phyloP scores from a whole-genome alignment of 1,140 invertebrate genomes.

The Idris sp. region DNA sequence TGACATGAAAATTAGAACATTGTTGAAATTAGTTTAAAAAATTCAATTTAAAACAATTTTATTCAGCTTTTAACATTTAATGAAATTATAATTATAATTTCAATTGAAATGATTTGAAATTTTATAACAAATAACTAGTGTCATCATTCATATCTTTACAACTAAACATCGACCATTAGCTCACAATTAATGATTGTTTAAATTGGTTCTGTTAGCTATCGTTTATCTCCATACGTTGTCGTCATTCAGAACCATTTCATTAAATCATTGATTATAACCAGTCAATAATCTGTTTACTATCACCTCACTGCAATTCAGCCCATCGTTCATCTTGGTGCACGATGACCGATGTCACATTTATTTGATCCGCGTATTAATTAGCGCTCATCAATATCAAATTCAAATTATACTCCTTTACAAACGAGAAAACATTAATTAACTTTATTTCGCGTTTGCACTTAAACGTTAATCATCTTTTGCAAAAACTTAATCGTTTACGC shows the following conservation, averaged over 20 bases:
- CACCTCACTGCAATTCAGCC: slow-evolving; percentile 16
- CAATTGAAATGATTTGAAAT: too few species aligned
- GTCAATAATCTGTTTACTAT: slow-evolving; percentile 58
- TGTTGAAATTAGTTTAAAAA: too few species aligned
- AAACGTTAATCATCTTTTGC: too few species aligned
- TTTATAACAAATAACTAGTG: too few species aligned
- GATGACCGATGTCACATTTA: slow-evolving; percentile 20
- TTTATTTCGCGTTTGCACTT: too few species aligned
- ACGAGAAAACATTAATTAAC: too few species aligned
- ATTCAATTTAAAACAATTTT: too few species aligned
- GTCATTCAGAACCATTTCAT: slow-evolving; percentile 42
- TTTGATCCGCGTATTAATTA: slow-evolving; percentile 38
- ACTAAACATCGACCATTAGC: slow-evolving; percentile 43
- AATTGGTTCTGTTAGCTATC: slow-evolving; percentile 55
- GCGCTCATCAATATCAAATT: slow-evolving; percentile 12
- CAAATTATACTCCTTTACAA: too few species aligned
- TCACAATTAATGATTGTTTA: slow-evolving; percentile 56
- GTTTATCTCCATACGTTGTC: slow-evolving; percentile 34
- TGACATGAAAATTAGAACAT: too few species aligned
- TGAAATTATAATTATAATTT: too few species aligned
- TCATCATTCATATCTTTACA: slow-evolving; percentile 19
- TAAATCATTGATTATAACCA: slow-evolving; percentile 56
- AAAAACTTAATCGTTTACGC: too few species aligned
- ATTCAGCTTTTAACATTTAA: too few species aligned
- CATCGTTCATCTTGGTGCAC: slow-evolving; percentile 26